Evolutionary conservation across 1,140 invertebrate genomes (phyloP), one percentile per base, ranked within the genome.

Genomic region (Dreissena polymorpha): DNA sequence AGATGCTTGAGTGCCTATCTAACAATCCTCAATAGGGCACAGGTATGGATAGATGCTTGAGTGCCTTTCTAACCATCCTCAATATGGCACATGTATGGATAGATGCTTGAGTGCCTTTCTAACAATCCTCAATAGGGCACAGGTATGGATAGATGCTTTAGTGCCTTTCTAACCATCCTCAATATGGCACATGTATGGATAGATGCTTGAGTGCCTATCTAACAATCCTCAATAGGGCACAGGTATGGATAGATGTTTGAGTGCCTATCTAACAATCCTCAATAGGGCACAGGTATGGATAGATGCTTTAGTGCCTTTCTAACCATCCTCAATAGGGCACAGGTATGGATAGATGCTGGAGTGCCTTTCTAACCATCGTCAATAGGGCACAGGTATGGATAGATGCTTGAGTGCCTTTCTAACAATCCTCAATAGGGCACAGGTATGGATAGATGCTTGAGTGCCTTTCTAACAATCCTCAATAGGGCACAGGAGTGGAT

Each of bases 321-420:
- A 16, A 27, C 21, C 53, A 3, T 93, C n/a, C 92, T 93, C 85
- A 93, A 93, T 82, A 90, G 92, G 88, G 90, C 89, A 25, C 92
- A 93, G 91, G 92, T 92, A 79, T 65, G 51, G 25, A 29, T 2
- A 39, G 39, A 39, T 8, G 3, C 39, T 39, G 2, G 39, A 5
- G 2, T 39, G 39, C n/a, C 67, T 69, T 0, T 69, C 3, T 27
- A 16, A 27, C 21, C 53, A 3, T 93, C n/a, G 92, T 93, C 85
- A 93, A 93, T 82, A 90, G 92, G 88, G 90, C 89, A 25, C 92
- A 93, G 91, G 92, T 92, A 79, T 65, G 51, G 25, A 29, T 2
- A 39, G 39, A 39, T 8, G 3, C 39, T 39, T 39, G 39, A 5
- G 2, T 39, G 39, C n/a, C 67, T 69, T 0, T 69, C 3, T 27